Conservation (phyloP, 2,888 invertebrate species). For the Meloe dianella region DNA sequence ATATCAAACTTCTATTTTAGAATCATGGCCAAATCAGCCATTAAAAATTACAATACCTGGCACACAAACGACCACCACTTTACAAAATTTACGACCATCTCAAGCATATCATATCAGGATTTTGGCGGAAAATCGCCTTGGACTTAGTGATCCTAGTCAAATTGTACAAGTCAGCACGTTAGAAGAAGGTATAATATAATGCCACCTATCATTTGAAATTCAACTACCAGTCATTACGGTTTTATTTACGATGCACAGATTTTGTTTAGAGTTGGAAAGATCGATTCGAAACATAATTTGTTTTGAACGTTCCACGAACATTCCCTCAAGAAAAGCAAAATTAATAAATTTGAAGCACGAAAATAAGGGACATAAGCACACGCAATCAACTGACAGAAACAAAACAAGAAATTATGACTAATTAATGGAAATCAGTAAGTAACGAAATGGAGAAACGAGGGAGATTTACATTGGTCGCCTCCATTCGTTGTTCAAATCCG, state of each 20-base stretch:
- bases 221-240: neutral
- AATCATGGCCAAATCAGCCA: slow-evolving; percentile 82
- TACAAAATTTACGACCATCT: slow-evolving; percentile 83
- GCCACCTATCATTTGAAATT: slow-evolving; percentile 7
- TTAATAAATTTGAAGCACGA: too few species aligned
- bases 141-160: slow-evolving; percentile 86
- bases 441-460: too few species aligned
- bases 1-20: slow-evolving; percentile 58
- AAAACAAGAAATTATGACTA: too few species aligned
- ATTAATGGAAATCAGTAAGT: too few species aligned
- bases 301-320: too few species aligned
- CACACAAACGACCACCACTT: slow-evolving; percentile 79
- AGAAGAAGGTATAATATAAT: slow-evolving; percentile 75
- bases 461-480: too few species aligned
- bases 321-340: too few species aligned
- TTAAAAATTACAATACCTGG: slow-evolving; percentile 83
- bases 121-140: slow-evolving; percentile 87
- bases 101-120: slow-evolving; percentile 88
- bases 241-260: slow-evolving; percentile 3
- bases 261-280: neutral
- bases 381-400: too few species aligned
- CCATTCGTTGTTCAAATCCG: too few species aligned
- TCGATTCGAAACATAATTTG: neutral
- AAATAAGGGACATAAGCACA: too few species aligned
- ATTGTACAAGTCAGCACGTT: slow-evolving; percentile 84